Percentiles rank a stretch among this genome's conserved stretches.
These are phyloP conservation scores for Dromococcyx pavoninus DNA, from an alignment of 2,797 vertebrate genomes.

Conservation along the genomic window DNA sequence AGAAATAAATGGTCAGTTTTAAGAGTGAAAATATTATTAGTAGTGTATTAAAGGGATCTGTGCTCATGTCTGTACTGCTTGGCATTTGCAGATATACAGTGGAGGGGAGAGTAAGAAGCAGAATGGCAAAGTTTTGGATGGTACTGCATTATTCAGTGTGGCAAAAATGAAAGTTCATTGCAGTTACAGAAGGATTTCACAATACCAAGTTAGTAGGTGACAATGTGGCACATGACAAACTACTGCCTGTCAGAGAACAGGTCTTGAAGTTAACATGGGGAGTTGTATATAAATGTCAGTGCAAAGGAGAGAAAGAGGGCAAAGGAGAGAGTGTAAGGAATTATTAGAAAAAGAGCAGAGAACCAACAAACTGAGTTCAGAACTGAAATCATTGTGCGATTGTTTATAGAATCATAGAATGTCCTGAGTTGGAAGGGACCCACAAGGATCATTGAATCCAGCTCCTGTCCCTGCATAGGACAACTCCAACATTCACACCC, in stretches of 20 bases:
- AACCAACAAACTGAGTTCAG: neutral
- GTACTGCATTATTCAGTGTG: neutral
- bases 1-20: neutral
- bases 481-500: no score
- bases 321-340: neutral
- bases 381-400: neutral
- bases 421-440: no score
- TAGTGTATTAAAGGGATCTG: neutral
- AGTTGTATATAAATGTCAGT: neutral
- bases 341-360: neutral
- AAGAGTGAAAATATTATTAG: neutral
- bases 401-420: no score
- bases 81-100: neutral
- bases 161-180: neutral
- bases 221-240: neutral
- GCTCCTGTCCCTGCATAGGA: no score
- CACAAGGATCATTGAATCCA: no score
- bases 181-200: neutral
- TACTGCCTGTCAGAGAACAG: neutral
- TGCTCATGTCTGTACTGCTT: neutral
- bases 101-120: neutral
- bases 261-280: neutral
- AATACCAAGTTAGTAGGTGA: neutral
- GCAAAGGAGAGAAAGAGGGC: neutral
- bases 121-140: neutral